Evolutionary conservation across 2,113 vertebrate genomes (phyloP).

Genomic region (Lichenostomus cassidix): DNA sequence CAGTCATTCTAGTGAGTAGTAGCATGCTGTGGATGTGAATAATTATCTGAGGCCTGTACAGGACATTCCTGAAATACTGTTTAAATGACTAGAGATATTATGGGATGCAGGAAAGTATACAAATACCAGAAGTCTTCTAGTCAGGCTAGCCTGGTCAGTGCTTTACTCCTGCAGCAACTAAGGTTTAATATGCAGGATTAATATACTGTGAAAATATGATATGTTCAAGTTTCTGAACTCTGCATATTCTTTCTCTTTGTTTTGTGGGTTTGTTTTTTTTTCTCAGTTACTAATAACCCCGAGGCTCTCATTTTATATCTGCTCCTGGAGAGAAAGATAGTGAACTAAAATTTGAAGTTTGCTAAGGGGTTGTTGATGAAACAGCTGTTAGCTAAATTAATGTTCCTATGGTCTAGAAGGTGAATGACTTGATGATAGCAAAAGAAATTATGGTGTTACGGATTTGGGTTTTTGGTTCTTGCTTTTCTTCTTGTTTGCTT

Average conservation of each 20-base stretch:
- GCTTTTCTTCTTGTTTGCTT: not conserved
- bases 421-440: not conserved
- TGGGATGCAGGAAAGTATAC: slow-evolving; percentile 14
- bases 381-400: not conserved
- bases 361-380: not conserved
- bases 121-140: not conserved
- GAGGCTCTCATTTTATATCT: not conserved
- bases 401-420: not conserved
- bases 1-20: not conserved
- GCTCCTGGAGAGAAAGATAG: not conserved
- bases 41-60: slow-evolving; percentile 40
- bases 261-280: not conserved
- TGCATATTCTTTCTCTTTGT: not conserved
- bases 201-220: not conserved
- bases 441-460: not conserved
- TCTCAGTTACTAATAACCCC: not conserved
- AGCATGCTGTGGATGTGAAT: slow-evolving; percentile 48
- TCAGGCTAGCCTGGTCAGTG: not conserved
- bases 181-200: not conserved
- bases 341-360: not conserved
- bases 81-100: slow-evolving; percentile 61
- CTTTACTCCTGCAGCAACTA: not conserved
- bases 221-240: slow-evolving; percentile 6
- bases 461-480: not conserved
- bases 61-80: slow-evolving; percentile 73